Conservation (phyloP, 2,888 invertebrate species). For the Rhorus exstirpatorius region DNA sequence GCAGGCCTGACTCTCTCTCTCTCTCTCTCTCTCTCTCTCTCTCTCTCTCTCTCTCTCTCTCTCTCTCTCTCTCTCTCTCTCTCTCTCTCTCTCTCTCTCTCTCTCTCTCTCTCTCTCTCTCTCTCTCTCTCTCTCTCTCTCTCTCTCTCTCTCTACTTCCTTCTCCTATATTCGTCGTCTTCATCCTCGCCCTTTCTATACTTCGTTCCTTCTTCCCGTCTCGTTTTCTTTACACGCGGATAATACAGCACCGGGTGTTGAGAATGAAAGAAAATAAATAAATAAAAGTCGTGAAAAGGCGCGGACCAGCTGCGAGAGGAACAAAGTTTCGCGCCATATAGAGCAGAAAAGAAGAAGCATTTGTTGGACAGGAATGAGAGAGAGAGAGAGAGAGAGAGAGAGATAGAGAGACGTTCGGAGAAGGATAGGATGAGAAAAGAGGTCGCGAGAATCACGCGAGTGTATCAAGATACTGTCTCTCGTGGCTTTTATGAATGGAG, state of each 20-base stretch:
- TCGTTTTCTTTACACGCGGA: constrained; percentile 46
- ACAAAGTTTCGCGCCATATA: constrained; percentile 34
- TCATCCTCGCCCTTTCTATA: constrained; percentile 23
- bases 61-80: constrained; percentile 47
- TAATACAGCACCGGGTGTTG: constrained; percentile 13
- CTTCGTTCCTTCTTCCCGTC: constrained; percentile 19
- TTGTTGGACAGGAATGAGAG: constrained; percentile 62
- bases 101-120: constrained; percentile 46
- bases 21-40: constrained; percentile 45
- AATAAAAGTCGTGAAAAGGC: constrained; percentile 60
- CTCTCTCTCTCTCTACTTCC: constrained; percentile 50
- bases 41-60: constrained; percentile 46
- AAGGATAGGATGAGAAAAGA: constrained; percentile 67
- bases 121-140: constrained; percentile 39
- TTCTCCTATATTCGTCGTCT: constrained; percentile 30
- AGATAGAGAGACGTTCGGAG: constrained; percentile 70
- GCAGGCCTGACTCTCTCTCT: constrained; percentile 34
- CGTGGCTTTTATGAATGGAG: constrained; percentile 80
- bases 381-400: constrained; percentile 74
- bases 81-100: constrained; percentile 49
- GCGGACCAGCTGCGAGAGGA: constrained; percentile 49
- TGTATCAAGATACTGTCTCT: constrained; percentile 48
- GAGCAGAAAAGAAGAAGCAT: constrained; percentile 47
- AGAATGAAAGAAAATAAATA: constrained; percentile 47
- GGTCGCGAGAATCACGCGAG: constrained; percentile 73